These are phyloP conservation scores for Zootoca vivipara DNA, from an alignment of 2,113 vertebrate species.

Conservation along the genomic window DNA sequence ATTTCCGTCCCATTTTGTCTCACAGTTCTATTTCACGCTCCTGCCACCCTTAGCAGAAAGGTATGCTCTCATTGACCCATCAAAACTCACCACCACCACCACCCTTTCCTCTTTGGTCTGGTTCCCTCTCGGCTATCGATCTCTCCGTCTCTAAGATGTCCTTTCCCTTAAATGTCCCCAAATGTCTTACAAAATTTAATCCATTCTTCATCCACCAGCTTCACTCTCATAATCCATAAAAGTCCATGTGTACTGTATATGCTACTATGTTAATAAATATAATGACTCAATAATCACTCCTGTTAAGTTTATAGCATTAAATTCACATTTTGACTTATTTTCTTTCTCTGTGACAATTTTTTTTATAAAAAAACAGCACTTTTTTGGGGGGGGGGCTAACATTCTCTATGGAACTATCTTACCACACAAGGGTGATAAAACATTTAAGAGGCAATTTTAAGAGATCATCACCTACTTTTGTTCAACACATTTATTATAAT, in stretches of 20 bases:
- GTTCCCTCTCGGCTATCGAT: background rate
- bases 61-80: background rate
- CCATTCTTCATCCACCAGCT: background rate
- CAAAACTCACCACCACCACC: background rate
- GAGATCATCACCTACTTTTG: constrained; percentile 19
- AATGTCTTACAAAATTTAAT: constrained; percentile 23
- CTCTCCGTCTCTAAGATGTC: background rate
- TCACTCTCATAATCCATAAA: background rate
- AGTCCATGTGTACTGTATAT: constrained; percentile 31
- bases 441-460: constrained; percentile 53
- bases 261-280: constrained; percentile 14
- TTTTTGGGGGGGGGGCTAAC: constrained; percentile 3
- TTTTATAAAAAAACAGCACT: background rate
- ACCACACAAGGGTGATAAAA: constrained; percentile 42
- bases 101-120: accelerated
- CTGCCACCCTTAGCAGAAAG: background rate
- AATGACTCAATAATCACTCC: constrained; percentile 37
- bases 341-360: background rate
- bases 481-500: constrained; percentile 53
- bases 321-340: constrained; percentile 40
- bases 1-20: background rate
- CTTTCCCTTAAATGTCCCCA: background rate
- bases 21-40: background rate
- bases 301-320: constrained; percentile 28
- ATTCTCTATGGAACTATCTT: constrained; percentile 15